Conservation (phyloP, 1,140 invertebrate genomes). For the Musca vetustissima region DNA sequence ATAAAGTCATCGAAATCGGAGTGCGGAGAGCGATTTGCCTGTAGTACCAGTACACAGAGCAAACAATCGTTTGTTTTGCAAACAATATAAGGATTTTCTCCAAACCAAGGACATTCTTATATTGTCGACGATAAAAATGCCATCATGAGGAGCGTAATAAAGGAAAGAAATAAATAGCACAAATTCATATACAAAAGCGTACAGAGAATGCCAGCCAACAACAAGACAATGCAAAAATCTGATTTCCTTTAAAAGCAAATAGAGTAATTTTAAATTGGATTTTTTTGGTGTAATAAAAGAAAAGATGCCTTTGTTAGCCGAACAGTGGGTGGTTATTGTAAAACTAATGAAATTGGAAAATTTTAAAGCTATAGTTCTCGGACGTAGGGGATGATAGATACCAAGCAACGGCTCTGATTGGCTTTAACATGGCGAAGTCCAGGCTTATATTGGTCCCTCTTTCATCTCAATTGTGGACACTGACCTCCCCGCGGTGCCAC, state of each 20-base stretch:
- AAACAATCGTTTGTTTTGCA: neutral
- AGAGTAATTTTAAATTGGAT: constrained; percentile 15
- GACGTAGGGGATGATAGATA: too few species aligned
- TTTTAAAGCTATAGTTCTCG: too few species aligned
- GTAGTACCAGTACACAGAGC: neutral
- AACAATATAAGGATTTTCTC: neutral
- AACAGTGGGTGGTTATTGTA: too few species aligned
- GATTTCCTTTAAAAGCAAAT: constrained; percentile 2
- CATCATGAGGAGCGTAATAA: neutral
- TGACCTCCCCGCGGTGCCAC: too few species aligned
- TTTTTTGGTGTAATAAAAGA: too few species aligned
- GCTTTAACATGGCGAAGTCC: too few species aligned
- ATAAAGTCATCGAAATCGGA: neutral
- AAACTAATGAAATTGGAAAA: too few species aligned
- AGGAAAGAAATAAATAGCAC: neutral
- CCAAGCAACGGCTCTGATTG: too few species aligned
- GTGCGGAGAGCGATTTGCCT: neutral
- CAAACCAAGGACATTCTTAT: neutral
- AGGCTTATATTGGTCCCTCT: too few species aligned
- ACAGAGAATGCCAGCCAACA: neutral
- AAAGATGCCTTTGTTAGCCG: too few species aligned
- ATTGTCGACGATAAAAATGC: constrained; percentile 6
- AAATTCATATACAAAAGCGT: neutral
- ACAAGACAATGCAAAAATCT: neutral
- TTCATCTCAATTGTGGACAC: too few species aligned